Conservation (phyloP, 2,797 vertebrate species). For the Channallabes apus region DNA sequence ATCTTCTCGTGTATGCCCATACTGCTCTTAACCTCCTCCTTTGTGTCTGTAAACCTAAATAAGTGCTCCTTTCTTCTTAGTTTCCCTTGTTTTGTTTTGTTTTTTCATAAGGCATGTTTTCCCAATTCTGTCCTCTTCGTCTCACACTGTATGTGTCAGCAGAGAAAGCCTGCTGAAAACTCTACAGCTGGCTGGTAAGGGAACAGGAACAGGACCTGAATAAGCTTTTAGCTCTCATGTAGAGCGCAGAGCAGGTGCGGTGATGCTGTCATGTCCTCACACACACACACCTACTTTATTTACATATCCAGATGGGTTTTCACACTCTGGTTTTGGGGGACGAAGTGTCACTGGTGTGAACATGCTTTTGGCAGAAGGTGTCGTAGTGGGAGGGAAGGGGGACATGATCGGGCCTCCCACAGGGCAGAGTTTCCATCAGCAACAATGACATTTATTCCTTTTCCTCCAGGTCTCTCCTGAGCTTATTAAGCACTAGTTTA, state of each 20-base stretch:
- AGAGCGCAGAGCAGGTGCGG: constrained; percentile 52
- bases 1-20: constrained; percentile 33
- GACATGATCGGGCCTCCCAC: constrained; percentile 53
- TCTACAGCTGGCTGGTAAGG: constrained; percentile 44
- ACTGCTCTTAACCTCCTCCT: background rate
- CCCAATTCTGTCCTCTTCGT: constrained; percentile 29
- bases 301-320: constrained; percentile 67
- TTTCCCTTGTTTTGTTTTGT: background rate
- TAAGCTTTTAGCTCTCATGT: constrained; percentile 73
- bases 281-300: constrained; percentile 58
- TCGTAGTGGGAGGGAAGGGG: constrained; percentile 36
- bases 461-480: constrained; percentile 48
- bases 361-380: constrained; percentile 61
- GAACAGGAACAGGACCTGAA: constrained; percentile 61
- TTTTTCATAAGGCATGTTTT: constrained; percentile 19
- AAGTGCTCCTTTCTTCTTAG: constrained; percentile 14
- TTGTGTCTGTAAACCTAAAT: constrained; percentile 21
- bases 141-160: constrained; percentile 40
- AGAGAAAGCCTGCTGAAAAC: constrained; percentile 45
- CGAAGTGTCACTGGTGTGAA: constrained; percentile 61
- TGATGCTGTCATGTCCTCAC: constrained; percentile 60
- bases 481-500: constrained; percentile 49
- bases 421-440: constrained; percentile 53
- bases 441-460: constrained; percentile 52
- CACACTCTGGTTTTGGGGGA: constrained; percentile 59